Percentiles rank a stretch among this genome's conserved stretches.
These are phyloP conservation scores for Dastarcus helophoroides DNA, from an alignment of 2,888 invertebrate genomes.

Conservation along the genomic window DNA sequence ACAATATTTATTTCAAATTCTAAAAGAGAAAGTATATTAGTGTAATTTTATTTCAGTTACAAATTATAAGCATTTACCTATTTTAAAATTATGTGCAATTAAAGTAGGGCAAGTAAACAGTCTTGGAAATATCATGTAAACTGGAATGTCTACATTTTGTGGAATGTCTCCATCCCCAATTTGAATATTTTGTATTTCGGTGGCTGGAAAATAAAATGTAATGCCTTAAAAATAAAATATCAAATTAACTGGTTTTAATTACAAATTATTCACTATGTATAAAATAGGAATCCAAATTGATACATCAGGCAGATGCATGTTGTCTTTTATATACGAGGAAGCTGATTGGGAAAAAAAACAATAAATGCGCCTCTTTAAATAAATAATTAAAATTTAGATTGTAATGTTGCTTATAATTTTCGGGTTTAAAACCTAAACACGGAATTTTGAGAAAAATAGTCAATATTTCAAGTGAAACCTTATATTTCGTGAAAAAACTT, in stretches of 20 bases:
- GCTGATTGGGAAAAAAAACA: no score
- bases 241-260: no score
- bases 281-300: background rate
- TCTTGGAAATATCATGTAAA: constrained; percentile 91
- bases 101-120: constrained; percentile 92
- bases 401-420: no score
- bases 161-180: constrained; percentile 87
- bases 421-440: no score
- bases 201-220: constrained; percentile 49
- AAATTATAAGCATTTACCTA: constrained; percentile 50
- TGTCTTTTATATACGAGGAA: no score
- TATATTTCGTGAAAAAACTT: no score
- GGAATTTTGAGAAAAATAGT: no score
- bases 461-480: no score
- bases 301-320: background rate
- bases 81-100: constrained; percentile 84
- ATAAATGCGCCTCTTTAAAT: no score
- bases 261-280: no score
- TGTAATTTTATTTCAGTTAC: constrained; percentile 7
- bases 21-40: constrained; percentile 40
- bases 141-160: constrained; percentile 71
- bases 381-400: no score
- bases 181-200: constrained; percentile 97
- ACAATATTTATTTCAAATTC: constrained; percentile 93
- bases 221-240: constrained; percentile 1